A percentile compares a stretch with the other conserved stretches of the same genome.
phyloP scores from a whole-genome alignment of 2,113 vertebrate species.

The Himantopus leucocephalus region DNA sequence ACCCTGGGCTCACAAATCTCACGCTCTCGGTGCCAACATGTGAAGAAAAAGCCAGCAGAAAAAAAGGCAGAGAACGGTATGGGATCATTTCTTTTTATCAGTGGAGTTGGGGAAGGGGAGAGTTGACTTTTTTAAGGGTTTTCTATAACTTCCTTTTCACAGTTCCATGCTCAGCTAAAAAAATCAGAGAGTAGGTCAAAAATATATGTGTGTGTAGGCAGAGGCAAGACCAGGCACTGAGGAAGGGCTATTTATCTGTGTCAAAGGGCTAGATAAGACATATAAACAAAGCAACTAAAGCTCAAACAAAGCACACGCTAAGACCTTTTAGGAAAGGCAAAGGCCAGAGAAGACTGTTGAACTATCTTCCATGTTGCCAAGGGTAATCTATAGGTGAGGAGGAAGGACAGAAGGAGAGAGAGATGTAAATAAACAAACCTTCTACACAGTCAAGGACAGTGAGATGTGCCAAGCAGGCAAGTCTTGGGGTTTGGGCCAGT shows the following conservation, averaged over 20 bases:
- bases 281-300: background rate
- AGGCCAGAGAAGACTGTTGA: background rate
- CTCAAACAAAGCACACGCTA: background rate
- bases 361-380: background rate
- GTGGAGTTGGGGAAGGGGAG: background rate
- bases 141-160: background rate
- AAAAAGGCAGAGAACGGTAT: background rate
- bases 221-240: background rate
- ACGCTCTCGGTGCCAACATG: constrained; percentile 6
- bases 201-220: background rate
- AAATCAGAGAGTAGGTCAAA: background rate
- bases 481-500: background rate
- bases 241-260: background rate
- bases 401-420: background rate
- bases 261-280: background rate
- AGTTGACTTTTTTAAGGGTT: background rate
- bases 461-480: background rate
- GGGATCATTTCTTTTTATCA: background rate
- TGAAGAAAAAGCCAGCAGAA: constrained; percentile 23
- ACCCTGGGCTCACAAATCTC: constrained; percentile 32
- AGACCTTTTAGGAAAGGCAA: background rate
- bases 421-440: background rate
- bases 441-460: background rate
- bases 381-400: background rate
- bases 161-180: background rate